Conservation (phyloP, 1,140 invertebrate species). For the Drosophila kikkawai region DNA sequence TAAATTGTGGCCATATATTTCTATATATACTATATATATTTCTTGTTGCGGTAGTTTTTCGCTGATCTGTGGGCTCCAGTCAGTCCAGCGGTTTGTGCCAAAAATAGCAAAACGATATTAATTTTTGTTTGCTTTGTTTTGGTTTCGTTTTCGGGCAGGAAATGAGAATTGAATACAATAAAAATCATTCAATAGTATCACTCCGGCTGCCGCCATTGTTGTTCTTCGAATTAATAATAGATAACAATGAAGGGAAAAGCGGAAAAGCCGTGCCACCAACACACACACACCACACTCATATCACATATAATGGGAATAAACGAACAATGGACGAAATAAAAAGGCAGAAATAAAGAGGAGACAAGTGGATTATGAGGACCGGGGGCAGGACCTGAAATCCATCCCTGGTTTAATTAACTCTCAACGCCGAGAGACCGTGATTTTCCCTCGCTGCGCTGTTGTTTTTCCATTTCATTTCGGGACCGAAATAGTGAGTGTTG, state of each 20-base stretch:
- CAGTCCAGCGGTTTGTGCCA: slow-evolving; percentile 47
- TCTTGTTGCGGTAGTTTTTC: slow-evolving; percentile 20
- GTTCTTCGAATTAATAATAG: slow-evolving; percentile 69
- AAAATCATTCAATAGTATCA: slow-evolving; percentile 65
- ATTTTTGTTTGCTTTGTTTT: slow-evolving; percentile 56
- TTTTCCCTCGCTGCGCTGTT: slow-evolving; percentile 19
- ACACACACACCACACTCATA: neutral
- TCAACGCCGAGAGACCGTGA: slow-evolving; percentile 25
- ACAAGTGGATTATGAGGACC: slow-evolving; percentile 38
- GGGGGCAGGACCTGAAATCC: slow-evolving; percentile 25
- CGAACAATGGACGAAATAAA: slow-evolving; percentile 43
- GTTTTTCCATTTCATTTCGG: slow-evolving; percentile 12
- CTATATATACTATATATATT: slow-evolving; percentile 1
- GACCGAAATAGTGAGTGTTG: neutral
- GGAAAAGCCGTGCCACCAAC: slow-evolving; percentile 33
- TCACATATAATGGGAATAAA: slow-evolving; percentile 32
- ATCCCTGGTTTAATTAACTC: slow-evolving; percentile 52
- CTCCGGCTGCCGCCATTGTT: slow-evolving; percentile 27
- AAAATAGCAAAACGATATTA: slow-evolving; percentile 70
- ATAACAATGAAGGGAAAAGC: slow-evolving; percentile 60
- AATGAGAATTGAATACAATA: slow-evolving; percentile 78
- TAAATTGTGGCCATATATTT: neutral
- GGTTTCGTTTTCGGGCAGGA: slow-evolving; percentile 39
- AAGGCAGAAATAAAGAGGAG: slow-evolving; percentile 26
- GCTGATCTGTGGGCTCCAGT: slow-evolving; percentile 34